Evolutionary conservation across 2,888 invertebrate genomes (phyloP).

Genomic region (Yponomeuta cagnagella): DNA sequence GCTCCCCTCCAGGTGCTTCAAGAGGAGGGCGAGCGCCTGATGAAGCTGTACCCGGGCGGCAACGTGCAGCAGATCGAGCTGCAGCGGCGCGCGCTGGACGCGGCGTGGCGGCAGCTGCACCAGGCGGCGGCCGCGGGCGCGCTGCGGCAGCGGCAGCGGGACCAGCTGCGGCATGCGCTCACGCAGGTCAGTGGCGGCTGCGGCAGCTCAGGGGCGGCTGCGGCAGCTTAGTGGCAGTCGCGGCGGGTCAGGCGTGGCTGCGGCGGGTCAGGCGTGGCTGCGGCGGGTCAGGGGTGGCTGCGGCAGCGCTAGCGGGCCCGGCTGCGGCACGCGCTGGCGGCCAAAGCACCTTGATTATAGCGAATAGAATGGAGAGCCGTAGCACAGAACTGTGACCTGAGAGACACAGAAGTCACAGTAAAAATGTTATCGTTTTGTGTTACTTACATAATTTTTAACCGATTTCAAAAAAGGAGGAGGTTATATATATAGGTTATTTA

Average conservation of each 20-base stretch:
- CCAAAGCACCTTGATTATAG: too few species aligned
- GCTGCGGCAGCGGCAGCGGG: conserved; percentile 88
- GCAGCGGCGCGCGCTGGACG: conserved; percentile 89
- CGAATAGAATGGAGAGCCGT: too few species aligned
- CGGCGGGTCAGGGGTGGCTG: too few species aligned
- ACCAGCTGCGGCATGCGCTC: conserved; percentile 92
- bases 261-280: conserved; percentile 25
- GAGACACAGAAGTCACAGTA: too few species aligned
- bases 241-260: not conserved
- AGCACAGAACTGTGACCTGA: too few species aligned
- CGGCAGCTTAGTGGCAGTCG: not conserved
- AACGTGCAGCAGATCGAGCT: conserved; percentile 93
- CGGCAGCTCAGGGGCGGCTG: not conserved
- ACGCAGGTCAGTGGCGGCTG: conserved; percentile 75
- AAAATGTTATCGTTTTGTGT: too few species aligned
- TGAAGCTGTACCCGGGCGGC: conserved; percentile 91
- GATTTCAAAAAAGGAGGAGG: too few species aligned
- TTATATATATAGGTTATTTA: too few species aligned
- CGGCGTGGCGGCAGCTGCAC: conserved; percentile 91
- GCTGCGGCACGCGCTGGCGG: too few species aligned
- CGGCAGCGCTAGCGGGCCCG: too few species aligned
- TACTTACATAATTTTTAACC: too few species aligned
- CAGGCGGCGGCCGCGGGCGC: conserved; percentile 87
- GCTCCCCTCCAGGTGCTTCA: conserved; percentile 80
- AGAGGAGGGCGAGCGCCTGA: conserved; percentile 93